Base-by-base conservation (phyloP, 2,797 vertebrate species). In the Oreochromis grahami region DNA sequence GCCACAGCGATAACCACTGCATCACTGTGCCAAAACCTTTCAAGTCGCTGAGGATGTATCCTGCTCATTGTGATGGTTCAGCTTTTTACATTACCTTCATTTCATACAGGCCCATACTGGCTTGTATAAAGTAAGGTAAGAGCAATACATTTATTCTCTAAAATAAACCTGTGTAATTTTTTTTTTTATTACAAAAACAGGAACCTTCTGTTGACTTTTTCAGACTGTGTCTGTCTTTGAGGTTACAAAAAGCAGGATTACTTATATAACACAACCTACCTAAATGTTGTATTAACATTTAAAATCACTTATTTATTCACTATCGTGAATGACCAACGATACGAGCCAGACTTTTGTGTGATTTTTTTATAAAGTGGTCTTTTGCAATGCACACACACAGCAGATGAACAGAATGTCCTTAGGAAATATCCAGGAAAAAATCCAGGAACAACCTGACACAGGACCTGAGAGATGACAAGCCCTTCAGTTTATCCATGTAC, bases 131-230 rank as follows among this genome's bases (percentile, higher is more conserved):
- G 14, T 29, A 48, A 29, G 0, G 2, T 29, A 29, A 48, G 24
- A 29, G 14, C 41, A 48, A 29, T 7, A 48, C 0, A 7, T 48
- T 29, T 72, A 29, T 48, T 10, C 24, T 72, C 24, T 45, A 70
- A 26, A 70, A 70, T 45, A 70, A 70, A 70, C 65, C 41, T 45
- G 21, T 43, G 38, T 45, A n/a, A 60, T 60, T 60, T 19, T 34
- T 60, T 24, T 24, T 60, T 19, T 43, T 72, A n/a, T 72, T 45
- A 45, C 65, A 45, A 29, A 70, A 70, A 26, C 5, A 70, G 65
- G 41, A 70, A 70, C 41, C 7, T 45, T 45, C 38, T 70, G 14
- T 1, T 1, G 21, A 43, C 65, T 26, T 70, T 70, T 43, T 26
- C 38, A 45, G 41, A 26, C 41, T 26, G 41, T 45, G 12, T 70